phyloP scores from a whole-genome alignment of 2,113 vertebrate genomes.

The Ivindomyrus marchei region DNA sequence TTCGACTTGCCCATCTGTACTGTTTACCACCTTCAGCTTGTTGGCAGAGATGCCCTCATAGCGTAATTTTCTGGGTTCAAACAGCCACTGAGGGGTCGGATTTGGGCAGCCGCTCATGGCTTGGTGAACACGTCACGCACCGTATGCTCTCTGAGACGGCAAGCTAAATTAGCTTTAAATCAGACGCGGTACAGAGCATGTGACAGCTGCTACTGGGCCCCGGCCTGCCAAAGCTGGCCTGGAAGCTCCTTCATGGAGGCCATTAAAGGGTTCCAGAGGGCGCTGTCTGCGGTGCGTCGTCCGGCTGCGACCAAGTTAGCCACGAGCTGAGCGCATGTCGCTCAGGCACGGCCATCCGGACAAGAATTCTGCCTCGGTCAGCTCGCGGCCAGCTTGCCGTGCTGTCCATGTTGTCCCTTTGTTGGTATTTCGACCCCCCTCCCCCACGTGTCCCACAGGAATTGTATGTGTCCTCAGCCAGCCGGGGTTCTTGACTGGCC shows the following conservation, averaged over 20 bases:
- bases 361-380: conserved; percentile 13
- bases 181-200: background rate
- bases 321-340: background rate
- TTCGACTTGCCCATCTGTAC: background rate
- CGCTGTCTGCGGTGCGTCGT: background rate
- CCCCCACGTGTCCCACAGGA: background rate
- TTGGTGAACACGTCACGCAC: background rate
- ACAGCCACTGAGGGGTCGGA: background rate
- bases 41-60: conserved; percentile 9
- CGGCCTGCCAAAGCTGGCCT: background rate
- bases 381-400: background rate
- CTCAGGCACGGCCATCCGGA: background rate
- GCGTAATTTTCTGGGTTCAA: conserved; percentile 19
- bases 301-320: background rate
- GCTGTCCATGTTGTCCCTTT: conserved; percentile 26
- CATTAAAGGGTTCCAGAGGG: background rate
- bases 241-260: background rate
- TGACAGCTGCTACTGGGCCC: background rate
- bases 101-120: background rate
- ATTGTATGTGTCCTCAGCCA: conserved; percentile 14
- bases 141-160: background rate
- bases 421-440: background rate
- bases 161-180: background rate
- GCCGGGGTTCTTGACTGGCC: conserved; percentile 23
- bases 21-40: background rate